Percentiles rank a stretch among this genome's conserved stretches.
These are phyloP conservation scores for Tyto alba DNA, from an alignment of 2,113 vertebrate species.

Conservation along the genomic window DNA sequence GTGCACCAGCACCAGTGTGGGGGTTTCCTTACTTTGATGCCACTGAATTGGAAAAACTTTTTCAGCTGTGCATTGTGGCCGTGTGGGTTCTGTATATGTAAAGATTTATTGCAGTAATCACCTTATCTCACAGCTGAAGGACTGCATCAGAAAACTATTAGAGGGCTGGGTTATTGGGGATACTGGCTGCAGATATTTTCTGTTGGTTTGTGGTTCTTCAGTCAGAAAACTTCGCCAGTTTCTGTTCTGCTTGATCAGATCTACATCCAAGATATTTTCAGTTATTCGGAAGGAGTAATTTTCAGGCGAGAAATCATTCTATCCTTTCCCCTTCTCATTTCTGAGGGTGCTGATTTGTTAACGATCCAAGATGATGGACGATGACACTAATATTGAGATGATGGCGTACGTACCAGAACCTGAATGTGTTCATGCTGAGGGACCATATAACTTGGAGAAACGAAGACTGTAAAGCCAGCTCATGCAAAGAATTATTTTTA, in stretches of 20 bases:
- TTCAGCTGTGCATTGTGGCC: background rate
- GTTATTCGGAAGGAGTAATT: background rate
- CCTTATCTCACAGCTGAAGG: background rate
- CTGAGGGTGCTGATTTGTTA: background rate
- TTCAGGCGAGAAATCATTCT: background rate
- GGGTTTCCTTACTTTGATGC: background rate
- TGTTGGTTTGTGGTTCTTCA: background rate
- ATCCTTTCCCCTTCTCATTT: background rate
- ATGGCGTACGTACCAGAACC: background rate
- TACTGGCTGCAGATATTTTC: background rate
- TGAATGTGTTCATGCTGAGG: accelerated
- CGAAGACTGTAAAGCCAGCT: background rate
- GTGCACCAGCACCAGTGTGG: background rate
- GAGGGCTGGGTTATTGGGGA: background rate
- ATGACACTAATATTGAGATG: background rate
- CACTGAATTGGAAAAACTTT: background rate
- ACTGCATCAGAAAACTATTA: background rate
- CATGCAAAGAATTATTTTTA: background rate
- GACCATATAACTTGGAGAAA: background rate
- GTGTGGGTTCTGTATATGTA: background rate
- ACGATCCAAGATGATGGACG: background rate
- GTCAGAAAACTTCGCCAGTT: background rate
- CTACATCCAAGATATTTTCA: background rate
- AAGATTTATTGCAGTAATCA: background rate
- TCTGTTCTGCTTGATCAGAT: background rate